phyloP scores from a whole-genome alignment of 2,797 vertebrate species.

The Adrianichthys oophorus region DNA sequence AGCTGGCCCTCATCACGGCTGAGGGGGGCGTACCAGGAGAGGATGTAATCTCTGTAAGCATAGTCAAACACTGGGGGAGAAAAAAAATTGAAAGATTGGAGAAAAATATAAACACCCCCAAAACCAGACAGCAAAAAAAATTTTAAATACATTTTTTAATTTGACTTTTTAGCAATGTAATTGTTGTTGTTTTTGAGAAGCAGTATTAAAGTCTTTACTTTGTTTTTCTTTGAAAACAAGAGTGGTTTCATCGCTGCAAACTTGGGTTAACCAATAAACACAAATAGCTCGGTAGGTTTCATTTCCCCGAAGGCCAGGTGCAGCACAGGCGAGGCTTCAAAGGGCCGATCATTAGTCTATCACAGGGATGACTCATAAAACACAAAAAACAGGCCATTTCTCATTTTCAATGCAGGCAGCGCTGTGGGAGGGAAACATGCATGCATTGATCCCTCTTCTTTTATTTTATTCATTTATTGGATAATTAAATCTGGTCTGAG shows the following conservation, averaged over 20 bases:
- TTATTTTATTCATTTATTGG: neutral
- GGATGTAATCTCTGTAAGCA: conserved; percentile 93
- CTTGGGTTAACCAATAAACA: conserved; percentile 2
- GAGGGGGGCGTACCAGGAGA: conserved; percentile 92
- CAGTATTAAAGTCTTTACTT: too few relatives aligned
- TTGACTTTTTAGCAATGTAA: too few relatives aligned
- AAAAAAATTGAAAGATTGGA: neutral
- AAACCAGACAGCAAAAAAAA: too few relatives aligned
- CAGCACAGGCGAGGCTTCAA: neutral
- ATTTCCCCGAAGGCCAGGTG: conserved; percentile 17
- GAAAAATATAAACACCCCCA: neutral
- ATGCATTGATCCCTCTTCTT: neutral
- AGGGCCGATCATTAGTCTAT: neutral
- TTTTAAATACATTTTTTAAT: too few relatives aligned
- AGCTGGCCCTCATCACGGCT: conserved; percentile 92
- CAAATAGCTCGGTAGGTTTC: conserved; percentile 1
- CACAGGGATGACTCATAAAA: conserved; percentile 13
- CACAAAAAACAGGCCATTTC: neutral
- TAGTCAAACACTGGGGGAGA: conserved; percentile 90
- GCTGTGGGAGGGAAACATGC: neutral
- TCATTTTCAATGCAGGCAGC: neutral
- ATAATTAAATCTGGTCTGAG: neutral
- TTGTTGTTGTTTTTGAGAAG: too few relatives aligned
- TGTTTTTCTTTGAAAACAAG: too few relatives aligned
- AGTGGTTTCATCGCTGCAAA: too few relatives aligned